These are phyloP conservation scores for Hyles euphorbiae DNA, from an alignment of 1,140 invertebrate genomes.

Conservation along the genomic window DNA sequence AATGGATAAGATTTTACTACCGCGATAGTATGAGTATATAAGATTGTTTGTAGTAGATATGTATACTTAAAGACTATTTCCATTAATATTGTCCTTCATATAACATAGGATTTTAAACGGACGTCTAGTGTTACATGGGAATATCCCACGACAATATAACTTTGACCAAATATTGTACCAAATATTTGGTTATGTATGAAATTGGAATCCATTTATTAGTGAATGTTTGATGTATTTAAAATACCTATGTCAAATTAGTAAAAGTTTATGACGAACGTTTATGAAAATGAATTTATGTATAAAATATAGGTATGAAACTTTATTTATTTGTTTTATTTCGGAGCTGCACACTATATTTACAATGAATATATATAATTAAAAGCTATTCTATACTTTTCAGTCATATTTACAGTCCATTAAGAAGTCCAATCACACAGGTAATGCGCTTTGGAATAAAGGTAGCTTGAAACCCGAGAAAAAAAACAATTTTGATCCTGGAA, in stretches of 20 bases:
- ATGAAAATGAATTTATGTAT: slow-evolving; percentile 54
- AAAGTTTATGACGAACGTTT: slow-evolving; percentile 37
- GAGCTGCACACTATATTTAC: too few species aligned
- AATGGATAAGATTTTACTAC: slow-evolving; percentile 26
- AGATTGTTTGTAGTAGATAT: slow-evolving; percentile 6
- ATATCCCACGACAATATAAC: slow-evolving; percentile 46
- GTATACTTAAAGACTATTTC: slow-evolving; percentile 6
- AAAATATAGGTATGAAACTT: slow-evolving; percentile 34
- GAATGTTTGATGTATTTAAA: slow-evolving; percentile 32
- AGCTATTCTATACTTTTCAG: too few species aligned
- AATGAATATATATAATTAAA: too few species aligned
- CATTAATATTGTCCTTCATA: slow-evolving; percentile 2
- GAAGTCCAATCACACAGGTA: too few species aligned
- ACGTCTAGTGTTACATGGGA: slow-evolving; percentile 26
- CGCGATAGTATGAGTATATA: not conserved
- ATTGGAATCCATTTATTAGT: slow-evolving; percentile 33
- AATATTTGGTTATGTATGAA: slow-evolving; percentile 48
- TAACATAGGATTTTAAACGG: slow-evolving; percentile 16
- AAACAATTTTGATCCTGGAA: too few species aligned
- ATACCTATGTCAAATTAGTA: slow-evolving; percentile 43
- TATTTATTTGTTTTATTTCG: slow-evolving; percentile 16
- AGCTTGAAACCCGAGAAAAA: too few species aligned
- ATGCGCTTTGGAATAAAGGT: too few species aligned
- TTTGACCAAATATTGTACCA: slow-evolving; percentile 49
- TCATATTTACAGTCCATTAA: too few species aligned